Conservation (phyloP, 2,797 vertebrate genomes). For the Denticeps clupeoides region DNA sequence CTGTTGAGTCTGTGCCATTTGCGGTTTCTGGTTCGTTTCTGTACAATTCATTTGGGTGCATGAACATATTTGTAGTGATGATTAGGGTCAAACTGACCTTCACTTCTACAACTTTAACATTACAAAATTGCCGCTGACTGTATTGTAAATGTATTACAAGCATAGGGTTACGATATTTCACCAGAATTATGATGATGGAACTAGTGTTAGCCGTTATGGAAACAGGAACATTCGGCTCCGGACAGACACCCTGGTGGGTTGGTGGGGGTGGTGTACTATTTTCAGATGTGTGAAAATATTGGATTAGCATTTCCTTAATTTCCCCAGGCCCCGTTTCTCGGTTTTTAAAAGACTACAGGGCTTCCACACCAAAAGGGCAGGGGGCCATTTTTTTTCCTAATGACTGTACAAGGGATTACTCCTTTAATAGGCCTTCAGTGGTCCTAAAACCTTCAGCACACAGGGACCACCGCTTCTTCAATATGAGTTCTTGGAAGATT, state of each 20-base stretch:
- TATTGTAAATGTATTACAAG: no score
- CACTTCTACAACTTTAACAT: no score
- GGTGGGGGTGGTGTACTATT: constrained; percentile 5
- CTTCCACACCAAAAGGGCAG: not conserved
- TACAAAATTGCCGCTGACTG: no score
- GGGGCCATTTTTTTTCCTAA: not conserved
- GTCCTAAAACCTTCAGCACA: not conserved
- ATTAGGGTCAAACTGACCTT: no score
- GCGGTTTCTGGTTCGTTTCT: no score
- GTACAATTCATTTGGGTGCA: no score
- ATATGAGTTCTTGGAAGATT: no score
- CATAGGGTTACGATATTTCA: no score
- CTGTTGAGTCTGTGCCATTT: no score
- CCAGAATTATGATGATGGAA: no score
- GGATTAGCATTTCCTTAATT: constrained; percentile 5
- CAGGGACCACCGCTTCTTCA: no score
- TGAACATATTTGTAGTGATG: no score
- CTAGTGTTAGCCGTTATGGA: not conserved
- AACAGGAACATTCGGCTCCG: not conserved
- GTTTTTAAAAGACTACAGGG: constrained; percentile 1
- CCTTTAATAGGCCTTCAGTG: constrained; percentile 7
- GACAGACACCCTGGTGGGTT: not conserved
- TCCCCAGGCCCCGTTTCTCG: not conserved
- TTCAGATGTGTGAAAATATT: constrained; percentile 13
- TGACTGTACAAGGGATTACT: constrained; percentile 1